Base-by-base conservation (phyloP, 2,797 vertebrate genomes). In the Syngnathus acus region DNA sequence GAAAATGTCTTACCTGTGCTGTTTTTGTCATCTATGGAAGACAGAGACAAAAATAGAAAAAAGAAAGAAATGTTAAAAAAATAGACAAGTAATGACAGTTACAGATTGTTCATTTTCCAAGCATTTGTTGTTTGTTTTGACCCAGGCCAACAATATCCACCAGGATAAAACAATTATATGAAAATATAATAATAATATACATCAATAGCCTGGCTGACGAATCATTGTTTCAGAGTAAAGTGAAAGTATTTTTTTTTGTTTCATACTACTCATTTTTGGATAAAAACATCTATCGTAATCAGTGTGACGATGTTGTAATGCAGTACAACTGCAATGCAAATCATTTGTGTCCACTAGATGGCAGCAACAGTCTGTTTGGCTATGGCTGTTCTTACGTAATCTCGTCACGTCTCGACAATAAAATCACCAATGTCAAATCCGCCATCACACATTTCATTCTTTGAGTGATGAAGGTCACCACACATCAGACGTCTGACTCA, bases 21-120 rank as follows among this genome's bases (percentile, higher is more conserved):
- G 84, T 90, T 91, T 82, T 82, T 86, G 86, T 91, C 90, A 67
- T 91, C 90, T 91, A 76, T 75, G 67, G 65, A 39, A 14, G 38
- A 68, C 62, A 77, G 55, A 72, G 0, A 73, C 9, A 65, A 50
- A 75, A 53, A 67, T 6, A 75, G 38, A 38, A 40, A 10, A 21
- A 26, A 72, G 72, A 9, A 72, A 40, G 8, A 68, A 9, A n/a
- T 26, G 19, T 65, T 17, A 6, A 21, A 51, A 21, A 21, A 10
- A 51, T 21, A 51, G 3, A 48, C 19, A 48, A 19, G 50, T 9
- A 9, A 51, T 8, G 50, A 51, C n/a, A 21, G 21, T n/a, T 51
- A 51, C 19, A 51, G 2, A 3, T 7, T 51, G 48, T n/a, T 50
- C 6, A 50, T n/a, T 9, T 50, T 50, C 48, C 13, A 16, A 16